A percentile compares a stretch with the other conserved stretches of the same genome.
Conservation (phyloP, 2,888 invertebrate species). For the Perizoma flavofasciatum region DNA sequence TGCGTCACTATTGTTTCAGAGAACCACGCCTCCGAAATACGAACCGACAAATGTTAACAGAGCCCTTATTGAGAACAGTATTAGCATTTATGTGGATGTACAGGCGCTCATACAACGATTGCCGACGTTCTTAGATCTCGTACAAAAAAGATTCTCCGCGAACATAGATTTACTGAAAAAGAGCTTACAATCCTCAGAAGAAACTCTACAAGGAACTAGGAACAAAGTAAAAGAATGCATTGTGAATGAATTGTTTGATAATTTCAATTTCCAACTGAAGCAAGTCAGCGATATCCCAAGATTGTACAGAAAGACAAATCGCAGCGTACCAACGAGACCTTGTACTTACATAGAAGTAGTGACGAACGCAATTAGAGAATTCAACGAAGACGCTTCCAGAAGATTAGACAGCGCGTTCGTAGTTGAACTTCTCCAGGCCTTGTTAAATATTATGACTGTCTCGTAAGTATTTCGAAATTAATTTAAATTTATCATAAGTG, state of each 20-base stretch:
- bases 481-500: slow-evolving; percentile 11
- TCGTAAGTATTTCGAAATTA: slow-evolving; percentile 72
- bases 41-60: slow-evolving; percentile 65
- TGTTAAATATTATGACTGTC: slow-evolving; percentile 80
- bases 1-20: slow-evolving; percentile 53
- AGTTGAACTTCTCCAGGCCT: slow-evolving; percentile 60
- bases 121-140: slow-evolving; percentile 59
- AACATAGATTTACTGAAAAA: slow-evolving; percentile 56
- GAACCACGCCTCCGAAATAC: slow-evolving; percentile 52
- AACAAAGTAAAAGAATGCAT: slow-evolving; percentile 67
- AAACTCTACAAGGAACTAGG: slow-evolving; percentile 53
- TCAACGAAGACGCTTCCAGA: slow-evolving; percentile 76
- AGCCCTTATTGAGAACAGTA: slow-evolving; percentile 65
- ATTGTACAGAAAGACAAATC: slow-evolving; percentile 95
- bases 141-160: slow-evolving; percentile 56
- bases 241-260: slow-evolving; percentile 67
- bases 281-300: slow-evolving; percentile 97
- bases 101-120: slow-evolving; percentile 58
- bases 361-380: slow-evolving; percentile 84
- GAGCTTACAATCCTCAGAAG: slow-evolving; percentile 62
- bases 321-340: slow-evolving; percentile 91
- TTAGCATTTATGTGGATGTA: slow-evolving; percentile 67
- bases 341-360: slow-evolving; percentile 91
- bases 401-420: slow-evolving; percentile 66
- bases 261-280: slow-evolving; percentile 85